phyloP scores from a whole-genome alignment of 2,797 vertebrate species.

The Acanthurus lineatus region DNA sequence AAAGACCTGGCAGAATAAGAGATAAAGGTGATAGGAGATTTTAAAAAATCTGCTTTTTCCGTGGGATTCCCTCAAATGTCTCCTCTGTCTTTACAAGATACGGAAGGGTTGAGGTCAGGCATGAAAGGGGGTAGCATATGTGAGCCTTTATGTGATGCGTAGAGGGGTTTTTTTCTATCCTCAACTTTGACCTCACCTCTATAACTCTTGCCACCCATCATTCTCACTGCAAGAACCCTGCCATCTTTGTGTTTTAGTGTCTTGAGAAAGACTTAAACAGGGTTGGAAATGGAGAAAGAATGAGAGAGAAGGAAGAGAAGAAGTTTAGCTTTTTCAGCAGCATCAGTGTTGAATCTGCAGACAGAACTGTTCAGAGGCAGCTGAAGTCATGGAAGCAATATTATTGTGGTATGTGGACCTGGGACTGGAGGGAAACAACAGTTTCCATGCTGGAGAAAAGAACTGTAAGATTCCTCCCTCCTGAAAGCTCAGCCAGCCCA shows the following conservation, averaged over 20 bases:
- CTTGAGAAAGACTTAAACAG: conserved; percentile 3
- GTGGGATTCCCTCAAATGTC: conserved; percentile 10
- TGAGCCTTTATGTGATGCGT: conserved; percentile 29
- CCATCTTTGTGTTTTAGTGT: not conserved
- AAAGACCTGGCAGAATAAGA: not conserved
- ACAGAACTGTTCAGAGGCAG: conserved; percentile 13
- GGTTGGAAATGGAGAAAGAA: not conserved
- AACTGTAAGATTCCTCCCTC: conserved; percentile 58
- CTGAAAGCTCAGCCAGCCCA: conserved; percentile 57
- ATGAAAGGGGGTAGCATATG: conserved; percentile 40
- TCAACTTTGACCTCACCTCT: conserved; percentile 65
- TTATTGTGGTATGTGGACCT: conserved; percentile 68
- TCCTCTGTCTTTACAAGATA: conserved; percentile 32
- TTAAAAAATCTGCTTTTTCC: conserved; percentile 11
- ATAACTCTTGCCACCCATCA: conserved; percentile 61
- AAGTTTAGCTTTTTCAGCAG: not conserved
- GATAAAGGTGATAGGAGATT: not conserved
- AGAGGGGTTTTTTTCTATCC: not conserved
- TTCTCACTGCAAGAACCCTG: conserved; percentile 27
- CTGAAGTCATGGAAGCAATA: conserved; percentile 56
- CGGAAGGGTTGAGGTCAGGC: conserved; percentile 54
- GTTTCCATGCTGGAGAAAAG: conserved; percentile 76
- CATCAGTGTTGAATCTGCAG: not conserved
- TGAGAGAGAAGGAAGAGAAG: not conserved
- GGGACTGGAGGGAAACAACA: conserved; percentile 59